These are phyloP conservation scores for Pseudomyrmex concolor DNA, from an alignment of 1,140 invertebrate genomes.

Conservation along the genomic window DNA sequence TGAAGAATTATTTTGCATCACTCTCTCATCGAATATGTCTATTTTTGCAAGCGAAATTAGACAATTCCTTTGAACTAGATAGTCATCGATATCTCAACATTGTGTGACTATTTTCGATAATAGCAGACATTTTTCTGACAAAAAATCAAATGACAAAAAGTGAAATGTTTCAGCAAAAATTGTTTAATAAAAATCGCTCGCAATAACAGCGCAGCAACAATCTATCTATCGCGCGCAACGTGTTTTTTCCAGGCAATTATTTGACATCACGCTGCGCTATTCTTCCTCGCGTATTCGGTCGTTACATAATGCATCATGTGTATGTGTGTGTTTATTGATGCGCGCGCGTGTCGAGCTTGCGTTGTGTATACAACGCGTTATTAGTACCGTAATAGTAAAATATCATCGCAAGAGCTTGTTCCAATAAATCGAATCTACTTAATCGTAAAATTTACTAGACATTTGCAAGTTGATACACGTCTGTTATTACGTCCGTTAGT, in stretches of 20 bases:
- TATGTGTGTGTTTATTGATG: neutral
- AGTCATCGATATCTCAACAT: neutral
- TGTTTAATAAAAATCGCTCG: neutral
- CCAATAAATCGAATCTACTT: conserved; percentile 44
- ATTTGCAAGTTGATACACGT: conserved; percentile 39
- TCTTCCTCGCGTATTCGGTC: conserved; percentile 19
- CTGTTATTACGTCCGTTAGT: conserved; percentile 6
- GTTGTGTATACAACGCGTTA: too few species aligned
- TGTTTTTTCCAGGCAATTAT: conserved; percentile 30
- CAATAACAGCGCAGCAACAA: neutral
- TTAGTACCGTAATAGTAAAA: conserved; percentile 5
- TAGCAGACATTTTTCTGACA: neutral
- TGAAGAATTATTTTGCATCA: neutral
- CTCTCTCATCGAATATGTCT: neutral
- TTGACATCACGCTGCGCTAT: conserved; percentile 1
- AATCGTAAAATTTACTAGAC: conserved; percentile 31
- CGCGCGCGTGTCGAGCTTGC: neutral
- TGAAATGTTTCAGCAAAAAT: neutral
- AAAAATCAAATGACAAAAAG: neutral
- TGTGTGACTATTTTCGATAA: neutral
- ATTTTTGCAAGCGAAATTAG: neutral
- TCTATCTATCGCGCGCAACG: neutral
- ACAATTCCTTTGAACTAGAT: neutral
- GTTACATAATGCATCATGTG: neutral
- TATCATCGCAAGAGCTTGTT: neutral